Percentiles rank a stretch among this genome's conserved stretches.
phyloP scores from a whole-genome alignment of 2,113 vertebrate species.

The Alouatta palliata region DNA sequence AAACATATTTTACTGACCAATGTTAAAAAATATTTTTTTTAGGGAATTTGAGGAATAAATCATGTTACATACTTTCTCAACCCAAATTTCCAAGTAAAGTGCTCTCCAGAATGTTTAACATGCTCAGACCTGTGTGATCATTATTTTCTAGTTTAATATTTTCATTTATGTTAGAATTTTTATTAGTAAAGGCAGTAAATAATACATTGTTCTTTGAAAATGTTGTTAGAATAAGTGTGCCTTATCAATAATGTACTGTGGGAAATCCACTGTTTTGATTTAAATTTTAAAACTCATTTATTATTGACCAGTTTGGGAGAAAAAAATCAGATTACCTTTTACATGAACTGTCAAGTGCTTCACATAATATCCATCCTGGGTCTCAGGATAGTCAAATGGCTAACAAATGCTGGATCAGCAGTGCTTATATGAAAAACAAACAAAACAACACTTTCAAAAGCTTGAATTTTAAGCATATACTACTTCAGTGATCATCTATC shows the following conservation, averaged over 20 bases:
- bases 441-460: neutral
- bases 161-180: conserved; percentile 69
- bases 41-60: conserved; percentile 60
- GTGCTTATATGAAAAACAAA: neutral
- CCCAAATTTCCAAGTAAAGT: conserved; percentile 35
- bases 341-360: conserved; percentile 72
- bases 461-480: conserved; percentile 43
- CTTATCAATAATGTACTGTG: conserved; percentile 85
- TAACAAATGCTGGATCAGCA: neutral
- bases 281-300: conserved; percentile 84
- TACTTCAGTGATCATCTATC: neutral
- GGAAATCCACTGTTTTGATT: conserved; percentile 79
- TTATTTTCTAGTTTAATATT: conserved; percentile 55
- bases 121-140: neutral
- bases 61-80: conserved; percentile 55
- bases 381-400: conserved; percentile 65
- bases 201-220: conserved; percentile 81
- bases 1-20: conserved; percentile 39
- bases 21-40: neutral
- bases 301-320: conserved; percentile 81
- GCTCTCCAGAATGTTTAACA: neutral
- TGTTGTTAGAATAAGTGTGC: conserved; percentile 74
- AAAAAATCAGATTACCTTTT: conserved; percentile 70
- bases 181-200: conserved; percentile 79
- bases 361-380: conserved; percentile 63